Evolutionary conservation across 2,888 invertebrate species (phyloP), one percentile per base, ranked within the genome.

Genomic region (Cephus nigrinus): DNA sequence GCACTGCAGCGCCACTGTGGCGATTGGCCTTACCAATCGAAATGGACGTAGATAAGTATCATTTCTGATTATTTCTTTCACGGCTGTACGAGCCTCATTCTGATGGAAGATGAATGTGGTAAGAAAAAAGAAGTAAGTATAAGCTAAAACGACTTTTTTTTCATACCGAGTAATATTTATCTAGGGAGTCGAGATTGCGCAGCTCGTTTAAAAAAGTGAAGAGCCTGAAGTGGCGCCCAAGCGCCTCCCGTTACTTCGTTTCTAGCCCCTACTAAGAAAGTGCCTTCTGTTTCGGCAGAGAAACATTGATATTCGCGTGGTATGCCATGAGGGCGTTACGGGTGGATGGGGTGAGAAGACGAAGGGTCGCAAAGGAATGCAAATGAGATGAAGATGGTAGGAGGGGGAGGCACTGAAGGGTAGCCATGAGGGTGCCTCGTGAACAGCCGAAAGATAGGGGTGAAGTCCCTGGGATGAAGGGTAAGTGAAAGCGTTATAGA

Each of bases 331-430:
- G 79, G 55, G 77, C 80, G 80, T 80, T 76, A 76, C 75, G 75
- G 69, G 76, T 71, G 32, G 76, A 80, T 71, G 76, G 79, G 80
- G 74, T 75, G 81, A 78, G 80, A 83, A 81, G 81, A 79, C 76
- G 82, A 81, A 82, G 82, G 81, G 74, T 82, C 76, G 83, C 83
- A 83, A 84, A 84, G 83, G 82, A 84, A 84, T 84, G 85, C 80
- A 83, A 85, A 86, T 83, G 80, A 84, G 83, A 82, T 82, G 74
- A 79, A 75, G 79, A 73, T 76, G 78, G 23, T 23, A 55, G 15
- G 9, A 55, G 55, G 9, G 23, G 55, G 23, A 55, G 55, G 23
- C 55, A 55, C 55, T 55, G 55, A 69, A 73, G 73, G 72, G 75
- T 76, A 69, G 76, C 69, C 55, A 23, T 32, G 74, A 33, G 32